phyloP scores from a whole-genome alignment of 2,888 invertebrate species.

The Drosophila nigricruria region DNA sequence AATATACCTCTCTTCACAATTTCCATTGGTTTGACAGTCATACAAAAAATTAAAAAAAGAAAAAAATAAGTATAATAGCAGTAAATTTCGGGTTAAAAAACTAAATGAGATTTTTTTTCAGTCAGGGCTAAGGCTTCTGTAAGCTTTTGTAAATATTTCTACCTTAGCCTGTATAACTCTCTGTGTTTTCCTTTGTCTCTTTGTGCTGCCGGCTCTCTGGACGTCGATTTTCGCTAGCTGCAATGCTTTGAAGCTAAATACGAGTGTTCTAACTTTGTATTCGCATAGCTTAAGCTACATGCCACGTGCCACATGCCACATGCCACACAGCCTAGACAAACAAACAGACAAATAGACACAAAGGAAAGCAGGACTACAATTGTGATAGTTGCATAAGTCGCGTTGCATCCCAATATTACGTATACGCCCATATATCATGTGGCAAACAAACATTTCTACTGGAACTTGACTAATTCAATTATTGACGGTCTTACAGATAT shows the following conservation, averaged over 20 bases:
- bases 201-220: no score
- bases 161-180: neutral
- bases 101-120: constrained; percentile 66
- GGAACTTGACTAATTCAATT: neutral
- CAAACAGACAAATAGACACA: constrained; percentile 30
- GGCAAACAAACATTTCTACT: constrained; percentile 32
- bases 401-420: constrained; percentile 54
- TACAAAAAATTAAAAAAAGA: neutral
- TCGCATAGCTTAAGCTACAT: neutral
- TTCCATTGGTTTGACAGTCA: neutral
- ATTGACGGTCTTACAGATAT: neutral
- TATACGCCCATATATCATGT: constrained; percentile 56
- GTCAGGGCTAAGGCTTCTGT: constrained; percentile 13
- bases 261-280: constrained; percentile 47
- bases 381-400: constrained; percentile 46
- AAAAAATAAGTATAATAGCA: constrained; percentile 30
- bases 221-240: neutral
- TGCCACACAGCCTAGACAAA: neutral
- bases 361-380: constrained; percentile 2
- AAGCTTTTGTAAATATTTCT: constrained; percentile 29
- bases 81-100: constrained; percentile 52
- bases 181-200: neutral
- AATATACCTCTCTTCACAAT: neutral
- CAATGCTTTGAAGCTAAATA: constrained; percentile 30
- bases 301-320: neutral